Evolutionary conservation across 1,140 invertebrate species (phyloP), one percentile per base, ranked within the genome.

Genomic region (Cardiocondyla obscurior): DNA sequence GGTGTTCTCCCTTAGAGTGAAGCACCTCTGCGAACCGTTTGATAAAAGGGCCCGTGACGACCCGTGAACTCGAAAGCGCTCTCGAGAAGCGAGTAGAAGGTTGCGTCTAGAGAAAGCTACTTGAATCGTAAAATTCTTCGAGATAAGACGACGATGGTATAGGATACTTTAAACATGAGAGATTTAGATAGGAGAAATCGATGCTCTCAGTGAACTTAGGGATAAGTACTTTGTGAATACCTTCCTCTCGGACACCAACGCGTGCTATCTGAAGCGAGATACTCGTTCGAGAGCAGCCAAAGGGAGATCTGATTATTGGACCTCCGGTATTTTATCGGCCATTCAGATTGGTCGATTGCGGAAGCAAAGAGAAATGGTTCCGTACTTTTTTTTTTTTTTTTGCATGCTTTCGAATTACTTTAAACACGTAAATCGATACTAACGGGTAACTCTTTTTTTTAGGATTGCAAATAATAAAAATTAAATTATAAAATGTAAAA

Each of bases 11-110:
- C 49, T 4, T 22, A 22, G 36, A 12, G 7, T 30, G n/a, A 72
- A 87, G 85, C 81, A 87, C 84, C 85, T 58, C 85, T 87, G 82
- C 3, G 7, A 42, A 28, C 58, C 33, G 25, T 82, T 79, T 36
- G 49, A 74, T 44, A 86, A 85, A 85, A 83, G 36, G 25, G n/a
- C 53, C 81, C 58, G 46, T 69, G 53, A 87, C 85, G 85, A 87
- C 60, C 73, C 33, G 36, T 84, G 85, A 87, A 87, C 85, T 36
- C 67, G 49, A 39, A 72, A 51, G 84, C 62, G 49, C 55, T 82
- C 70, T 36, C 72, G 39, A 28, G 19, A 16, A 49, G 7, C 36
- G 5, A 49, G 30, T 30, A 58, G 67, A 25, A 49, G 22, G 76
- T 28, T 19, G 62, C 44, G 44, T 73, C 39, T 12, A 53, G 62